Evolutionary conservation across 2,797 vertebrate species (phyloP).

Genomic region (Spondyliosoma cantharus): DNA sequence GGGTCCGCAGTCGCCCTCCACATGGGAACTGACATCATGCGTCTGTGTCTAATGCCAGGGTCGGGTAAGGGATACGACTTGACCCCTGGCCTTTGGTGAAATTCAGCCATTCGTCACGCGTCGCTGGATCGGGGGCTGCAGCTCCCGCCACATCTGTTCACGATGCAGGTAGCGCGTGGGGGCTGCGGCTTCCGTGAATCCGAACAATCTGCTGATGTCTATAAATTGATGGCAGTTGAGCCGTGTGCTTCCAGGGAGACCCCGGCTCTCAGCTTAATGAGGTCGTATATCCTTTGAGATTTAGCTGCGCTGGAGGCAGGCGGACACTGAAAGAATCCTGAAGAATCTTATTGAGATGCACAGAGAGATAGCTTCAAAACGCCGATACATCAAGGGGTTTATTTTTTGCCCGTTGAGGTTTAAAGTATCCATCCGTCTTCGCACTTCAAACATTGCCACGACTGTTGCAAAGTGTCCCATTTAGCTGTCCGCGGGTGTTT

Average conservation of each 20-base stretch:
- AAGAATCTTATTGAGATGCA: conserved; percentile 21
- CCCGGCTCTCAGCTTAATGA: conserved; percentile 53
- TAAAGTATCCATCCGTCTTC: conserved; percentile 52
- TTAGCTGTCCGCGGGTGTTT: conserved; percentile 69
- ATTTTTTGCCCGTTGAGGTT: conserved; percentile 23
- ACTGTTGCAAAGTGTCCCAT: conserved; percentile 58
- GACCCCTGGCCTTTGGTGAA: conserved; percentile 76
- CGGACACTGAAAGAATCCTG: conserved; percentile 28
- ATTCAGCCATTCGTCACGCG: conserved; percentile 79
- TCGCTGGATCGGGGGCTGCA: conserved; percentile 54
- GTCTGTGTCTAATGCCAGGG: conserved; percentile 80
- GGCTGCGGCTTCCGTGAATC: conserved; percentile 59
- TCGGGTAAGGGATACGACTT: conserved; percentile 81
- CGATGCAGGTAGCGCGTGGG: conserved; percentile 76
- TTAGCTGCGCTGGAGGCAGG: conserved; percentile 7
- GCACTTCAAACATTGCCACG: conserved; percentile 62
- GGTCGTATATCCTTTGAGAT: conserved; percentile 51
- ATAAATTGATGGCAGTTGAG: conserved; percentile 61
- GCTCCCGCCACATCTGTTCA: conserved; percentile 82
- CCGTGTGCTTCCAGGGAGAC: conserved; percentile 32
- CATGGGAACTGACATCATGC: conserved; percentile 79
- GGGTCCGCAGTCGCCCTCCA: conserved; percentile 59
- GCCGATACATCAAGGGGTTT: conserved; percentile 3
- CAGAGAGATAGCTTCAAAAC: conserved; percentile 9
- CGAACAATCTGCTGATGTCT: conserved; percentile 64